phyloP scores from a whole-genome alignment of 2,888 invertebrate genomes.

The Marronus borbonicus region DNA sequence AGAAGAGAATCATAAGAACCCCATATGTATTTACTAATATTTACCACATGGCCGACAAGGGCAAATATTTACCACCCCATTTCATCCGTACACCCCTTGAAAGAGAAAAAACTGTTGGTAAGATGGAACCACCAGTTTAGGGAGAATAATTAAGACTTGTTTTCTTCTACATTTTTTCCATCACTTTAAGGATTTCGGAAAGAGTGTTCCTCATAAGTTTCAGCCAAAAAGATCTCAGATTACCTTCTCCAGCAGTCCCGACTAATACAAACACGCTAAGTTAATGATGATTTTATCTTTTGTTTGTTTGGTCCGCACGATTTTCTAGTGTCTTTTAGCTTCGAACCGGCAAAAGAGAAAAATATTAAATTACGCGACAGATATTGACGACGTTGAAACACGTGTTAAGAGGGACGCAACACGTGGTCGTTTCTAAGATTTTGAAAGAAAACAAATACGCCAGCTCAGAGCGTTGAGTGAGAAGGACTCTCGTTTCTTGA shows the following conservation, averaged over 20 bases:
- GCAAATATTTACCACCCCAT: slow-evolving; percentile 63
- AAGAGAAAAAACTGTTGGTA: slow-evolving; percentile 29
- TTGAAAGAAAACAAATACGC: slow-evolving; percentile 49
- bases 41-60: slow-evolving; percentile 64
- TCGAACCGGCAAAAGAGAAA: slow-evolving; percentile 47
- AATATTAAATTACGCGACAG: slow-evolving; percentile 58
- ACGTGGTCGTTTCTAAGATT: slow-evolving; percentile 50
- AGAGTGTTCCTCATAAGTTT: slow-evolving; percentile 60
- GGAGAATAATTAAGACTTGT: slow-evolving; percentile 57
- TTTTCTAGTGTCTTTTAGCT: slow-evolving; percentile 24
- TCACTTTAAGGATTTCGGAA: slow-evolving; percentile 51
- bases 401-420: slow-evolving; percentile 56
- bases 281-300: background rate
- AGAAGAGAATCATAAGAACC: slow-evolving; percentile 60
- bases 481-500: background rate
- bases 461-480: slow-evolving; percentile 41
- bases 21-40: slow-evolving; percentile 65
- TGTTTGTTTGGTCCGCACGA: slow-evolving; percentile 20
- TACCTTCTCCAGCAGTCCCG: slow-evolving; percentile 53
- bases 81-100: slow-evolving; percentile 28
- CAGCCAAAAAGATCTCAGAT: slow-evolving; percentile 55
- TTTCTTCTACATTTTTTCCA: slow-evolving; percentile 52
- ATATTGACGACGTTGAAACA: slow-evolving; percentile 59
- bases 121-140: slow-evolving; percentile 48
- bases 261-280: background rate